Percentiles rank a stretch among this genome's conserved stretches.
Evolutionary conservation across 1,140 invertebrate genomes (phyloP).

Genomic region (Cheumatopsyche charites): DNA sequence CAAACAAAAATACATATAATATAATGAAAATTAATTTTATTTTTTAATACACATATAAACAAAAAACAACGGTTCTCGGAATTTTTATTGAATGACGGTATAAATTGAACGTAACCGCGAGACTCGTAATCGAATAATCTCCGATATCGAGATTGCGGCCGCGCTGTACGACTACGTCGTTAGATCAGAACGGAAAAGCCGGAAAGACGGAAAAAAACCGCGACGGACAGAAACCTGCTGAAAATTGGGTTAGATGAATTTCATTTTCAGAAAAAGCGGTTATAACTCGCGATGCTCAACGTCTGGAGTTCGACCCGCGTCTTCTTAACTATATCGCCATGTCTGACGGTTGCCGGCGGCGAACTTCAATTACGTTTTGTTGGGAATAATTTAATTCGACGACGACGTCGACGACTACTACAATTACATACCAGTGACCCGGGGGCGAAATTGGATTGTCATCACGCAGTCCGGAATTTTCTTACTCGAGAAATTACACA

Average conservation of each 20-base stretch:
- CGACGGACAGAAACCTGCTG: conserved; percentile 18
- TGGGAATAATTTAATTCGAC: conserved; percentile 34
- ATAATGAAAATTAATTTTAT: no score
- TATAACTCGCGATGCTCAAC: conserved; percentile 11
- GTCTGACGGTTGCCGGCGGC: conserved; percentile 7
- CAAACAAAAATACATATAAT: no score
- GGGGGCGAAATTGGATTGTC: conserved; percentile 27
- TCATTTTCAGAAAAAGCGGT: conserved; percentile 22
- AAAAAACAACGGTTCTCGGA: no score
- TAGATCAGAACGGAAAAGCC: neutral
- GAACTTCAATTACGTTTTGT: conserved; percentile 32
- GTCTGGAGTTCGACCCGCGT: neutral
- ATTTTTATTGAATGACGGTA: neutral
- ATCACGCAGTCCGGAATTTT: conserved; percentile 14
- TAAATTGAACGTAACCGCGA: neutral
- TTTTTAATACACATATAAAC: no score
- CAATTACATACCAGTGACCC: conserved; percentile 11
- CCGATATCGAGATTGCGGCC: conserved; percentile 11
- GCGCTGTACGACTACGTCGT: neutral
- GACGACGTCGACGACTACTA: neutral
- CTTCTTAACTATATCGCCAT: neutral
- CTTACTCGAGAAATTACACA: neutral
- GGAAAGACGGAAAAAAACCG: conserved; percentile 9
- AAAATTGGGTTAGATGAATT: conserved; percentile 38
- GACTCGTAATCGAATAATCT: conserved; percentile 23